Evolutionary conservation across 2,888 invertebrate genomes (phyloP).

Genomic region (Harpalus rufipes): DNA sequence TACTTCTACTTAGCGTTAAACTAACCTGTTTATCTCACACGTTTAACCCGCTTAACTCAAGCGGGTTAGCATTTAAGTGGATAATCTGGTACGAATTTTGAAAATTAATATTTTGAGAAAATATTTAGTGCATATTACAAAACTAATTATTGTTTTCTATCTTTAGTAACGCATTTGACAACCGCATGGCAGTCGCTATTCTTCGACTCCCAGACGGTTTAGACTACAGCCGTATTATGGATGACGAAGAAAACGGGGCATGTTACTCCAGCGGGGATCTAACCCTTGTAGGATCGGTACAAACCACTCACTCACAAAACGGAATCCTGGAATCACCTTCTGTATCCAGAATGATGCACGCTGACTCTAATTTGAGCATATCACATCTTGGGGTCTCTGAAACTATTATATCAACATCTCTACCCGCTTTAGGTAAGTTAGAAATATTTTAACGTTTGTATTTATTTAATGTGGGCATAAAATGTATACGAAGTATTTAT

Average conservation of each 20-base stretch:
- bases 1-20: no score
- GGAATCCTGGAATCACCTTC: conserved; percentile 76
- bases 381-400: conserved; percentile 75
- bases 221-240: conserved; percentile 82
- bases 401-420: conserved; percentile 69
- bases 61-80: no score
- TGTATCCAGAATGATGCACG: conserved; percentile 81
- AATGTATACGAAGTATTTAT: no score
- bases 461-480: no score
- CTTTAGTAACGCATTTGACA: conserved; percentile 86
- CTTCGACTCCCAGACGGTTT: conserved; percentile 91
- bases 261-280: conserved; percentile 74
- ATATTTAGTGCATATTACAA: no score
- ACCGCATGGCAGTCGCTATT: conserved; percentile 93
- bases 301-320: conserved; percentile 69
- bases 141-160: not conserved
- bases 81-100: no score
- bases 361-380: conserved; percentile 86
- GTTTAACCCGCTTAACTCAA: no score
- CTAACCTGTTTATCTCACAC: no score
- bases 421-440: conserved; percentile 71
- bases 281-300: conserved; percentile 75
- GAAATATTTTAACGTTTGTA: not conserved
- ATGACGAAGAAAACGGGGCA: conserved; percentile 75
- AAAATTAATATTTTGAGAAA: no score